phyloP scores from a whole-genome alignment of 2,888 invertebrate genomes.

The Macrosoma leucophasiata region DNA sequence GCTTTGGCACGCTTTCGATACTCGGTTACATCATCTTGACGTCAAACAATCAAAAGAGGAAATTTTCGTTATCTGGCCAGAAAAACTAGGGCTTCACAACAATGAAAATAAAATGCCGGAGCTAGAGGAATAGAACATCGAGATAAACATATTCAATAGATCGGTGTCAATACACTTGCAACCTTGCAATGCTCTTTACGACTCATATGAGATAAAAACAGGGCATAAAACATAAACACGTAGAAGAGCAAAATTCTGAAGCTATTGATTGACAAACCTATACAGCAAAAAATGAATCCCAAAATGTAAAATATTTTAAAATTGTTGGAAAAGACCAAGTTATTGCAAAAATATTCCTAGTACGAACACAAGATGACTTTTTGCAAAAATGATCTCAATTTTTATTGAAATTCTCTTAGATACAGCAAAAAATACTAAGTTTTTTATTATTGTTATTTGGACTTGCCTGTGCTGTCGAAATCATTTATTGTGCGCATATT shows the following conservation, averaged over 20 bases:
- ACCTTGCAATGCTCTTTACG: constrained; percentile 72
- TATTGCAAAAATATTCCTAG: no score
- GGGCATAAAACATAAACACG: constrained; percentile 60
- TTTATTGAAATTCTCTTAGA: no score
- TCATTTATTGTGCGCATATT: no score
- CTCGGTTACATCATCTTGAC: constrained; percentile 63
- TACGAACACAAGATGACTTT: no score
- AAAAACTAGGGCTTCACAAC: constrained; percentile 34
- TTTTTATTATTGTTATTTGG: no score
- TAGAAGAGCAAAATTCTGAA: constrained; percentile 30
- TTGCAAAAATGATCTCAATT: no score
- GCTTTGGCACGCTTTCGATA: constrained; percentile 54
- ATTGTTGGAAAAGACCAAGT: constrained; percentile 10
- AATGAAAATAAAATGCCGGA: constrained; percentile 48
- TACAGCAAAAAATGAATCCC: no score
- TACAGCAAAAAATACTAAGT: no score
- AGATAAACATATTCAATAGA: constrained; percentile 67
- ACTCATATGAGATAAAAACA: constrained; percentile 70
- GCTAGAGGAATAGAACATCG: constrained; percentile 56
- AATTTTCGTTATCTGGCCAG: constrained; percentile 40
- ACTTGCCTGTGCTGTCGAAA: no score
- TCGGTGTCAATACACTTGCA: constrained; percentile 71
- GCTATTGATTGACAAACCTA: constrained; percentile 14
- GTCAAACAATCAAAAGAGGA: constrained; percentile 52
- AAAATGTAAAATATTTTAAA: no score